Evolutionary conservation across 2,113 vertebrate genomes (phyloP), one percentile per base, ranked within the genome.

Genomic region (Perca schrenkii): DNA sequence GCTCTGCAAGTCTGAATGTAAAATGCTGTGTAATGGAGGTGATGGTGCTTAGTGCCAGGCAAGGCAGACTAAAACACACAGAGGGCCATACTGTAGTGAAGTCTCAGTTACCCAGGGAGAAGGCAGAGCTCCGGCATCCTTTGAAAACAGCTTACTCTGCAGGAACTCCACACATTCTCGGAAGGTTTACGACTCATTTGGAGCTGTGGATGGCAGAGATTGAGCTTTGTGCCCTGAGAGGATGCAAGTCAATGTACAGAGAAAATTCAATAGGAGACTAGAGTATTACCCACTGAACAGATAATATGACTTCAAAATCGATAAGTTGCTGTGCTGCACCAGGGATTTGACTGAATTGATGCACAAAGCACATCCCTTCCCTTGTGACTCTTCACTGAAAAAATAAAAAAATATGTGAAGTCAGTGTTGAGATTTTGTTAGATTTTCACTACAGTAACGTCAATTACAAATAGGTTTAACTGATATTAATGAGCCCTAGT

Each of bases 61-160:
- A 43, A 81, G 58, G 66, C 57, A 67, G 64, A 74, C 46, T 53
- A 64, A 74, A 61, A 82, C 31, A 86, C 70, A 73, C 36, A 75
- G 6, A 72, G 70, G 49, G 70, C 80, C 88, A 88, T 77, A 69
- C 77, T 91, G 89, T 76, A 86, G 81, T 89, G 83, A 70, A 81
- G 85, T 77, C 87, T 89, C 81, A 57, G 82, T 85, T 84, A 67
- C 84, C 76, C 79, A 56, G 86, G 74, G 84, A 85, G 84, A 78
- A 80, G 79, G 77, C 85, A 87, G 77, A 49, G 66, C 80, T 64
- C 79, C 21, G 71, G 79, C 82, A 76, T 85, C 83, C 66, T 89
- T 54, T 88, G 79, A 94, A 93, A 93, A 91, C 73, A 74, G 90
- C 92, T 90, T 83, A 93, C 91, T 86, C 91, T 80, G 89, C 91